These are phyloP conservation scores for Hylaea fasciaria DNA, from an alignment of 2,888 invertebrate genomes.

Conservation along the genomic window DNA sequence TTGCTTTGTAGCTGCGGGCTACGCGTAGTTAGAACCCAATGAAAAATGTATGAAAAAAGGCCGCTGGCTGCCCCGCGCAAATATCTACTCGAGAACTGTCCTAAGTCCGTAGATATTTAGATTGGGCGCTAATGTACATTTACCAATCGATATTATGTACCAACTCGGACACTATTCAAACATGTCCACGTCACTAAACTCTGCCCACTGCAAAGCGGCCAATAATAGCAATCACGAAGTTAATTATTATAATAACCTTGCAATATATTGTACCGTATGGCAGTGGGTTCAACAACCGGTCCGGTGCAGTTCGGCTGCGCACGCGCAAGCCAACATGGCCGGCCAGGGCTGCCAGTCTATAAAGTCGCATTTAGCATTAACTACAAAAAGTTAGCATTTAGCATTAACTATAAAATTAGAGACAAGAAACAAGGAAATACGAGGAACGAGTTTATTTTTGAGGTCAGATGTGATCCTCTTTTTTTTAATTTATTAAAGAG, in stretches of 20 bases:
- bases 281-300: constrained; percentile 67
- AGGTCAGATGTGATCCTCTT: too few species aligned
- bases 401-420: neutral
- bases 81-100: too few species aligned
- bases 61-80: too few species aligned
- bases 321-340: constrained; percentile 49
- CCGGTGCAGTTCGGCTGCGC: constrained; percentile 62
- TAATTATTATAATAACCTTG: constrained; percentile 57
- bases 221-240: constrained; percentile 59
- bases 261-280: constrained; percentile 56
- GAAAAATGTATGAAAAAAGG: too few species aligned
- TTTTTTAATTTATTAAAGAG: too few species aligned
- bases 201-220: constrained; percentile 45
- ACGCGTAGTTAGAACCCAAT: too few species aligned
- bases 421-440: too few species aligned
- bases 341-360: constrained; percentile 34
- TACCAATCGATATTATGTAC: constrained; percentile 2
- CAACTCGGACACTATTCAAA: constrained; percentile 4
- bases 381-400: neutral
- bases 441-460: too few species aligned
- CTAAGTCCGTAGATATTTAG: too few species aligned
- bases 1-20: too few species aligned
- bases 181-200: constrained; percentile 21
- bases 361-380: neutral
- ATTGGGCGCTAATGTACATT: too few species aligned